Base-by-base conservation (phyloP, 2,888 invertebrate genomes). In the Agonopterix alstromeriana region DNA sequence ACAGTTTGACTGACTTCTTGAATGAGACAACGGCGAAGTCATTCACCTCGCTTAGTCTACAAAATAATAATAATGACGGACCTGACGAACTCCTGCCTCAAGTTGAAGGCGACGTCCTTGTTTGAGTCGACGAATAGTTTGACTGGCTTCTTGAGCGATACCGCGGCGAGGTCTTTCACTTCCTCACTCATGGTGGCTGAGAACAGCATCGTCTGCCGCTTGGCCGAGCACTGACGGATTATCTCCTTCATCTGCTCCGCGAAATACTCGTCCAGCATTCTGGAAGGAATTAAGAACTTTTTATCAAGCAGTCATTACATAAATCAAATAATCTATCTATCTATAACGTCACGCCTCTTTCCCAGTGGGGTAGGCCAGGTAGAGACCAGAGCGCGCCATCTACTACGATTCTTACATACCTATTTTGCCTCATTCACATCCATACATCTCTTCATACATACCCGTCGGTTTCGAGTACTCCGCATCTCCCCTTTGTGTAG, bases 181-280 rank as follows among this genome's bases (percentile, higher is more conserved):
- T 96, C 94, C 48, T 98, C 98, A n/a, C 98, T 98, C 98, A 99
- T 99, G 10, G 99, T 99, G 36, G 99, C 99, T 0, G 99, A 99
- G 89, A 99, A 99, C 50, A 99, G 85, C 92, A 99, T 95, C 0
- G 98, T 99, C 83, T 99, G 99, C 8, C 98, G 91, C 10, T 94
- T 96, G 50, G 93, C 91, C 0, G 97, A 92, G 78, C 99, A 99
- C 63, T 97, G 94, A 11, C 94, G 93, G 46, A 99, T 96, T 64
- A 99, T 97, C 83, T 99, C 98, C 72, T 98, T 98, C 97, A 99
- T 98, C 81, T 99, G 99, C 60, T 98, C 98, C 0, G 97, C 97
- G 87, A 99, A 99, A 79, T 97, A 97, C 73, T 99, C 98, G 79
- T 99, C 99, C 57, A 99, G 81, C 98, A 99, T 99, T 62, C 98